Evolutionary conservation across 1,140 invertebrate species (phyloP).

Genomic region (Chlorops oryzae): DNA sequence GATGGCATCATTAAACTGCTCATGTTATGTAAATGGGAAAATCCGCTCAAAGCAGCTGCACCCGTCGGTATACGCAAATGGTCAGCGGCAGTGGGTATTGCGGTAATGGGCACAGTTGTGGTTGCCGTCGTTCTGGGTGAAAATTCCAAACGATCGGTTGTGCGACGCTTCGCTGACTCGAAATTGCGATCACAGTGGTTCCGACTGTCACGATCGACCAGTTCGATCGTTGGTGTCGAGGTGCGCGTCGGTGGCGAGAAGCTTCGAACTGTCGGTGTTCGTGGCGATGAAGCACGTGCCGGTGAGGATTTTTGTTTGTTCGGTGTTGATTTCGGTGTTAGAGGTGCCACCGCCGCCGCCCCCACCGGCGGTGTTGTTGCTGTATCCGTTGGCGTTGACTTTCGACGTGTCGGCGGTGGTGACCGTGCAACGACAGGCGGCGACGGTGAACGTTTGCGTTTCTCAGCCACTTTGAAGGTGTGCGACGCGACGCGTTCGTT

Average conservation of each 20-base stretch:
- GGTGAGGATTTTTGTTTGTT: slow-evolving; percentile 24
- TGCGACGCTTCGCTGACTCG: not conserved
- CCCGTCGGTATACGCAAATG: slow-evolving; percentile 40
- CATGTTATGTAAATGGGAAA: slow-evolving; percentile 38
- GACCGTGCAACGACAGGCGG: slow-evolving; percentile 25
- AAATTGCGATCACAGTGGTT: slow-evolving; percentile 21
- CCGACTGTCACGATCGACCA: slow-evolving; percentile 13
- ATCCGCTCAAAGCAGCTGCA: slow-evolving; percentile 39
- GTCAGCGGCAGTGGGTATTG: slow-evolving; percentile 18
- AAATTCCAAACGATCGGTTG: not conserved
- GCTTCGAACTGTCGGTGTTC: slow-evolving; percentile 14
- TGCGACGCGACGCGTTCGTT: slow-evolving; percentile 11
- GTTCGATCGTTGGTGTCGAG: slow-evolving; percentile 26
- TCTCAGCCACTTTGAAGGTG: slow-evolving; percentile 45
- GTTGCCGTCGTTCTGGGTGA: slow-evolving; percentile 20
- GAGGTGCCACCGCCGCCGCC: slow-evolving; percentile 1
- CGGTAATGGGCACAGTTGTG: slow-evolving; percentile 34
- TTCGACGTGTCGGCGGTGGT: slow-evolving; percentile 26
- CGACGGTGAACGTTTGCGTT: slow-evolving; percentile 40
- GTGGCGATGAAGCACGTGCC: slow-evolving; percentile 23
- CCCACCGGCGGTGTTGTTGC: slow-evolving; percentile 3
- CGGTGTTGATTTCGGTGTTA: slow-evolving; percentile 4
- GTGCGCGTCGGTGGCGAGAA: slow-evolving; percentile 31
- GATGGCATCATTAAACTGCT: slow-evolving; percentile 49
- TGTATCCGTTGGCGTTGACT: slow-evolving; percentile 14